A percentile compares a stretch with the other conserved stretches of the same genome.
These are phyloP conservation scores for Sarcophaga caerulescens DNA, from an alignment of 2,888 invertebrate genomes.

Conservation along the genomic window DNA sequence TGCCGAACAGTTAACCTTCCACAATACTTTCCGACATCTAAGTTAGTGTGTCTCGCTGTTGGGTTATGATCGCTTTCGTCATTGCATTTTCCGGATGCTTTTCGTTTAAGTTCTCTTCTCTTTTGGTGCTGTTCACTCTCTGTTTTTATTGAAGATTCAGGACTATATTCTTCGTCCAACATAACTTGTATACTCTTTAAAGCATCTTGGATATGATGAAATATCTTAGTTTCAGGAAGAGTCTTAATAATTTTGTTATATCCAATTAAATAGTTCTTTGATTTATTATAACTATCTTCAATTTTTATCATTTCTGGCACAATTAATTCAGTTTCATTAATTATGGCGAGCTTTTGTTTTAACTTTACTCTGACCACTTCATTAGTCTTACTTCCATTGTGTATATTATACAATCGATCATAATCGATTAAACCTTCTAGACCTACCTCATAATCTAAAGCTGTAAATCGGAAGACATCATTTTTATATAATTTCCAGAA, in stretches of 20 bases:
- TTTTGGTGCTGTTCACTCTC: background rate
- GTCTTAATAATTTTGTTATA: slow-evolving; percentile 47
- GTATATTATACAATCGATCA: slow-evolving; percentile 67
- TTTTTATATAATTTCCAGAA: slow-evolving; percentile 73
- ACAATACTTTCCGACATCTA: background rate
- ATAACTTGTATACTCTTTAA: slow-evolving; percentile 69
- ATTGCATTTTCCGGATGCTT: slow-evolving; percentile 39
- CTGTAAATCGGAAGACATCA: slow-evolving; percentile 74
- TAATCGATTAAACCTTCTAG: slow-evolving; percentile 75
- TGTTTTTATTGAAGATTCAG: background rate
- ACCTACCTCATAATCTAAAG: slow-evolving; percentile 73
- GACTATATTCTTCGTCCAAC: slow-evolving; percentile 58
- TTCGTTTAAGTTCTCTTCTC: slow-evolving; percentile 56
- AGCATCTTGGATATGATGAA: slow-evolving; percentile 69
- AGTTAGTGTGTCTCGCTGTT: background rate
- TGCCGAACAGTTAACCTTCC: slow-evolving; percentile 27
- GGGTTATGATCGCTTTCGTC: slow-evolving; percentile 14
- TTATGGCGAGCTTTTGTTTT: slow-evolving; percentile 70
- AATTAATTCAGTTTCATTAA: slow-evolving; percentile 61
- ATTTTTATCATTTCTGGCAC: slow-evolving; percentile 71
- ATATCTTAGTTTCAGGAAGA: slow-evolving; percentile 72
- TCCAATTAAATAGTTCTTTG: slow-evolving; percentile 71
- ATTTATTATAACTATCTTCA: slow-evolving; percentile 75
- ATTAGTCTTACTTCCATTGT: slow-evolving; percentile 35
- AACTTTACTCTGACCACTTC: slow-evolving; percentile 43